phyloP scores from a whole-genome alignment of 2,797 vertebrate species.

The Paguma larvata region DNA sequence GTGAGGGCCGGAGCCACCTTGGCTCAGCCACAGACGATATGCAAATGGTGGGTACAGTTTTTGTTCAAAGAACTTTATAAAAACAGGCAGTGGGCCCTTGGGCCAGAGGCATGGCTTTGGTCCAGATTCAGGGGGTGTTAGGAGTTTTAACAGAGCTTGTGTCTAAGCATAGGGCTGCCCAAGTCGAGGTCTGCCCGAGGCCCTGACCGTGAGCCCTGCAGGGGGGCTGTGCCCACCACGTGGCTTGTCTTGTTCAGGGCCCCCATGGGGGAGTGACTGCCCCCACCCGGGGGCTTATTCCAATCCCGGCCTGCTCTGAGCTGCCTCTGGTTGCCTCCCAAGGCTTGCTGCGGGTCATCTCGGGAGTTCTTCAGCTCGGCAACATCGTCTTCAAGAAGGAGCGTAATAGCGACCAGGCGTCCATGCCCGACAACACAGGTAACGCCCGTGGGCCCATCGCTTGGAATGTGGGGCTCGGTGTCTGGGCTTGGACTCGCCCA shows the following conservation, averaged over 20 bases:
- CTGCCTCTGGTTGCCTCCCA: not conserved
- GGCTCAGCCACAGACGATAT: not conserved
- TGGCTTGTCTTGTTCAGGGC: not conserved
- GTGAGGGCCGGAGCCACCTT: not conserved
- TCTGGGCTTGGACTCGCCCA: not conserved
- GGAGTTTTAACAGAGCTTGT: not conserved
- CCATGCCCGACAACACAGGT: constrained; percentile 99
- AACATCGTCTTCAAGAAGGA: constrained; percentile 99
- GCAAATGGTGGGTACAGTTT: not conserved
- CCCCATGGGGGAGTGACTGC: not conserved
- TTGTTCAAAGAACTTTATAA: not conserved
- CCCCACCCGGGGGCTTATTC: not conserved
- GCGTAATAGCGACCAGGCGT: constrained; percentile 98
- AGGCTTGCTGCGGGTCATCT: constrained; percentile 96
- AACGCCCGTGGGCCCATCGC: not conserved
- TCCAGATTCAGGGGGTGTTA: not conserved
- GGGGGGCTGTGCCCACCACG: not conserved
- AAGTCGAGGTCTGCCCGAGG: not conserved
- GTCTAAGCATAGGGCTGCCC: not conserved
- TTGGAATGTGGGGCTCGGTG: fast-evolving
- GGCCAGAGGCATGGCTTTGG: not conserved
- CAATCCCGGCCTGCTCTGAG: not conserved
- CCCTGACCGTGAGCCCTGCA: not conserved
- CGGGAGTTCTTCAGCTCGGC: constrained; percentile 97
- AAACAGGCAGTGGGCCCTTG: not conserved